Conservation (phyloP, 2,888 invertebrate genomes). For the Diarsia brunnea region DNA sequence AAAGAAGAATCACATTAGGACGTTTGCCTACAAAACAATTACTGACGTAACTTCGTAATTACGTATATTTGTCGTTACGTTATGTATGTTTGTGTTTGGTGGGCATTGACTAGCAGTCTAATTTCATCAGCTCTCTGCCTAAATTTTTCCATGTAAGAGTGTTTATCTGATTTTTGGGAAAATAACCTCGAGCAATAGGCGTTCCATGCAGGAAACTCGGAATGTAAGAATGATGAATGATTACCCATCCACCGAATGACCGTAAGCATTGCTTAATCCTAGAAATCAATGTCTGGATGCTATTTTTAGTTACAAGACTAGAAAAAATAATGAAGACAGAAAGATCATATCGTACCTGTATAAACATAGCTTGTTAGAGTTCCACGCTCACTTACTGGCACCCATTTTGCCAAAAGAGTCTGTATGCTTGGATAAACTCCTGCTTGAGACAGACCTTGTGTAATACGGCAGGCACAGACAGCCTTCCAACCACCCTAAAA, state of each 20-base stretch:
- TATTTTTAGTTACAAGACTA: neutral
- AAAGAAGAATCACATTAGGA: no score
- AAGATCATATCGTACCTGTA: constrained; percentile 75
- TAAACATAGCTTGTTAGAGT: constrained; percentile 89
- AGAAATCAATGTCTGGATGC: neutral
- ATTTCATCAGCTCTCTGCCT: neutral
- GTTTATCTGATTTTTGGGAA: neutral
- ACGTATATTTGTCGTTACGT: neutral
- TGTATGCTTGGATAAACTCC: constrained; percentile 93
- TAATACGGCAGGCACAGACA: constrained; percentile 92
- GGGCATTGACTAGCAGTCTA: neutral
- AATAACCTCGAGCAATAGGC: neutral
- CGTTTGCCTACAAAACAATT: neutral
- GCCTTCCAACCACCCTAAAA: constrained; percentile 90
- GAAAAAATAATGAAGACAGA: neutral
- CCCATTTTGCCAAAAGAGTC: constrained; percentile 93
- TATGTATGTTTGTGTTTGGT: no score
- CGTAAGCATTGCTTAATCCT: neutral
- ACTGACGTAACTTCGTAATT: neutral
- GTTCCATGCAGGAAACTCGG: neutral
- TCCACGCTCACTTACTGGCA: constrained; percentile 91
- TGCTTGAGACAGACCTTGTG: constrained; percentile 94
- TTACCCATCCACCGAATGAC: neutral
- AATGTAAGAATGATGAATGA: neutral
- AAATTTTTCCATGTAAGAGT: neutral